Evolutionary conservation across 2,113 vertebrate genomes (phyloP), one percentile per base, ranked within the genome.

Genomic region (Callaeas wilsoni): DNA sequence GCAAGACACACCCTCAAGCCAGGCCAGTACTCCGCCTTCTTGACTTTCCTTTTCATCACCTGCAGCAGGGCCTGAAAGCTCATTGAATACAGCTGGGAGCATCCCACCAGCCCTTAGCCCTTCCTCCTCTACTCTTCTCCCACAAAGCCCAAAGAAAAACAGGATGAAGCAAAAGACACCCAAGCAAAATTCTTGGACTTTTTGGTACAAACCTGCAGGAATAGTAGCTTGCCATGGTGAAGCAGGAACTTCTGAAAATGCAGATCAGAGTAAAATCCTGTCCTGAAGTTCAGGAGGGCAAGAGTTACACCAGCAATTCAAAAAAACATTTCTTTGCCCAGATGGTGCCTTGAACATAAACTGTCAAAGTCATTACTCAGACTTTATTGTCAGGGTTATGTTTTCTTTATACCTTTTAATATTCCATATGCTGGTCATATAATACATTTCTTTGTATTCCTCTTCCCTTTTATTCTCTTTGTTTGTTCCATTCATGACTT

Each of bases 381-480:
- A 96, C 81, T 97, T 97, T 96, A 96, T 97, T 97, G 95, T 95
- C 86, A 93, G 91, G 78, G 87, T 88, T 95, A 96, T 95, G 81
- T 96, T 97, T 97, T 95, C 93, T 93, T 97, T 96, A 97, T 97
- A 95, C 86, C 82, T 93, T 97, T 96, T 96, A 97, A 97, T 97
- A 97, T 97, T 97, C 96, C 95, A 97, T 97, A 97, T 94, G 97
- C 96, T 96, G 97, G 95, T 93, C 96, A 90, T 97, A 97, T 92
- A 97, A 97, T 97, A 90, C 92, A 80, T 93, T 94, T 97, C 95
- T 97, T 97, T 97, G 96, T 97, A 93, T 94, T 96, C 70, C 42
- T 93, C 84, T 83, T 83, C 94, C 56, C 92, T 96, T 97, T 97
- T 97, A 90, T 97, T 96, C 94, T 91, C 91, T 95, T 95, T 96